phyloP scores from a whole-genome alignment of 2,113 vertebrate species.

The Toxotes chatareus region DNA sequence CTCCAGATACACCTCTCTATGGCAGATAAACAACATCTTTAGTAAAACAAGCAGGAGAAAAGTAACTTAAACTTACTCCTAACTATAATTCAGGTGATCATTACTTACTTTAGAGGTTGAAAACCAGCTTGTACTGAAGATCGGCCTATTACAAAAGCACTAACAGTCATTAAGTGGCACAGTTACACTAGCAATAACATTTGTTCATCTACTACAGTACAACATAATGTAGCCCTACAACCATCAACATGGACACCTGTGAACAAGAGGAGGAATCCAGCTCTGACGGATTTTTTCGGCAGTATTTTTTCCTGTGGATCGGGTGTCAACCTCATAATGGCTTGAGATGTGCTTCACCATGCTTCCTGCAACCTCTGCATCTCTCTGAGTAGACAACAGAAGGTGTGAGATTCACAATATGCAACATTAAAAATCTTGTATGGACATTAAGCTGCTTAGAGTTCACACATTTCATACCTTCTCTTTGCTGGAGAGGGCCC shows the following conservation, averaged over 20 bases:
- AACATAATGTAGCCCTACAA: neutral
- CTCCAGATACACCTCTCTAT: conserved; percentile 48
- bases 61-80: neutral
- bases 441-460: neutral
- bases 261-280: conserved; percentile 33
- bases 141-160: conserved; percentile 55
- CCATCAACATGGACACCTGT: conserved; percentile 54
- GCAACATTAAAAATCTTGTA: neutral
- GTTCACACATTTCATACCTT: conserved; percentile 52
- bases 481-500: conserved; percentile 45
- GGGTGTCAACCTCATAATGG: conserved; percentile 62
- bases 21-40: conserved; percentile 25
- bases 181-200: neutral
- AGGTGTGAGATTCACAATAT: neutral
- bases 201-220: neutral
- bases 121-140: conserved; percentile 71
- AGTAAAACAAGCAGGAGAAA: conserved; percentile 11
- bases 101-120: conserved; percentile 72
- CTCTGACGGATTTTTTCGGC: neutral
- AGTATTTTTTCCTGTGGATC: conserved; percentile 22
- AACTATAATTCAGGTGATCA: neutral
- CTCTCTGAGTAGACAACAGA: conserved; percentile 55
- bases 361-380: conserved; percentile 54
- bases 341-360: conserved; percentile 81
- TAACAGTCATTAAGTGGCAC: neutral